These are phyloP conservation scores for Drosophila hamatofila DNA, from an alignment of 2,888 invertebrate genomes.

Conservation along the genomic window DNA sequence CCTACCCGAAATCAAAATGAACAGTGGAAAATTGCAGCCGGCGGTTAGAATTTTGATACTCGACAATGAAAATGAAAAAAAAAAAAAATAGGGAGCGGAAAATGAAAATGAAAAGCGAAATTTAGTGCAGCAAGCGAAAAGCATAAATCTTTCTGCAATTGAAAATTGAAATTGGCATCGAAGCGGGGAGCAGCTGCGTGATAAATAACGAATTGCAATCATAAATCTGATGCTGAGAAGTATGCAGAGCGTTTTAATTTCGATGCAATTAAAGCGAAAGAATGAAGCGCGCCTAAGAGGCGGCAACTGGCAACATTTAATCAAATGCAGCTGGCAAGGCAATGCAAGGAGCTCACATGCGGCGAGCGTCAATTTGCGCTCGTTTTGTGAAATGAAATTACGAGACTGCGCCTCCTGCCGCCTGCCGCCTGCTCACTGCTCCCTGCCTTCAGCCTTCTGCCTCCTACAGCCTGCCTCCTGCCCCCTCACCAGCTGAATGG, in stretches of 20 bases:
- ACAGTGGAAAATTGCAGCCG: constrained; percentile 29
- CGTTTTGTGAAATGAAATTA: constrained; percentile 68
- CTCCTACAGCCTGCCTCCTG: too few relatives aligned
- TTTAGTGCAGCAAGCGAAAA: constrained; percentile 20
- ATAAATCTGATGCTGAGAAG: constrained; percentile 65
- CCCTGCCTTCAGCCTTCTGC: too few relatives aligned
- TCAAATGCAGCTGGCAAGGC: constrained; percentile 68
- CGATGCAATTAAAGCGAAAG: constrained; percentile 68
- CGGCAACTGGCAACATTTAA: constrained; percentile 53
- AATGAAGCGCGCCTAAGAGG: not conserved
- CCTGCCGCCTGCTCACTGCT: too few relatives aligned
- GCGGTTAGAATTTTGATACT: constrained; percentile 22
- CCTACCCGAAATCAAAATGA: constrained; percentile 13
- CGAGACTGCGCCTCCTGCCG: constrained; percentile 11
- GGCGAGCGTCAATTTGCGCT: constrained; percentile 48
- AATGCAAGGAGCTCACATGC: constrained; percentile 40
- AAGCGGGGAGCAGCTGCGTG: constrained; percentile 5
- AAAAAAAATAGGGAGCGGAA: not conserved
- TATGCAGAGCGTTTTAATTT: constrained; percentile 69
- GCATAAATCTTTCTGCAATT: constrained; percentile 66
- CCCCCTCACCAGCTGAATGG: constrained; percentile 7
- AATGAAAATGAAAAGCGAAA: constrained; percentile 9
- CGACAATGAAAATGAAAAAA: not conserved
- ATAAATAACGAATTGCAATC: constrained; percentile 77
- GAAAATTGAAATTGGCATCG: constrained; percentile 61